Conservation (phyloP, 2,113 vertebrate species). For the Sinocyclocheilus grahami region DNA sequence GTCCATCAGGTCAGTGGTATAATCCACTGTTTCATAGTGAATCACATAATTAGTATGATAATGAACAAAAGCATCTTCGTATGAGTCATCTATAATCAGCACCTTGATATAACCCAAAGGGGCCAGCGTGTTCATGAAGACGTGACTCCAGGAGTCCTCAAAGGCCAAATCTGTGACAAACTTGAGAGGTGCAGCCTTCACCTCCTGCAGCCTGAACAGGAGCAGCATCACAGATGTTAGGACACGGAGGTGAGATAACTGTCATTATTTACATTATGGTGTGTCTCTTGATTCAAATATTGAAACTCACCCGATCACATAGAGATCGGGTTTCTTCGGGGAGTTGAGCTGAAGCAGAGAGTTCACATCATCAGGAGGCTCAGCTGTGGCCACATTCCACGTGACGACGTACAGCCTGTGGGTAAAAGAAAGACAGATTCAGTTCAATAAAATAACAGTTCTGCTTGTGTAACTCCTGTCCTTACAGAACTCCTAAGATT, state of each 20-base stretch:
- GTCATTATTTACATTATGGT: background rate
- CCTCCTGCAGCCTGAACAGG: constrained; percentile 88
- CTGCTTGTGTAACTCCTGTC: no score
- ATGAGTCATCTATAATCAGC: background rate
- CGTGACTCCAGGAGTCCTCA: constrained; percentile 88
- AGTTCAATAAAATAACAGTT: background rate
- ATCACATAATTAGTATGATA: background rate
- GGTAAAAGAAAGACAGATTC: constrained; percentile 19
- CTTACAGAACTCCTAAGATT: background rate
- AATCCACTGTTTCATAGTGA: background rate
- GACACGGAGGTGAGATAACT: background rate
- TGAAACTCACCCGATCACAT: constrained; percentile 87
- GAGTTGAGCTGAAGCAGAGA: constrained; percentile 82
- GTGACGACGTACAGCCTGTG: constrained; percentile 88
- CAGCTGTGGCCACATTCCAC: constrained; percentile 92
- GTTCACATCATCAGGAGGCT: constrained; percentile 82
- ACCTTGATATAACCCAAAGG: constrained; percentile 88
- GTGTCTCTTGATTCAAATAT: background rate
- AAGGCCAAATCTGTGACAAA: constrained; percentile 86
- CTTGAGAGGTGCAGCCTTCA: constrained; percentile 83
- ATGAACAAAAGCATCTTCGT: background rate
- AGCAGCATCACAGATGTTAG: constrained; percentile 14
- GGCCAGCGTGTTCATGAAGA: constrained; percentile 84
- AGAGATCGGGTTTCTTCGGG: constrained; percentile 78
- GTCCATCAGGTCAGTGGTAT: no score